Evolutionary conservation across 37 sponge, comb jelly and placozoan species (phyloP).

Genomic region (Lycopodina hypogea): DNA sequence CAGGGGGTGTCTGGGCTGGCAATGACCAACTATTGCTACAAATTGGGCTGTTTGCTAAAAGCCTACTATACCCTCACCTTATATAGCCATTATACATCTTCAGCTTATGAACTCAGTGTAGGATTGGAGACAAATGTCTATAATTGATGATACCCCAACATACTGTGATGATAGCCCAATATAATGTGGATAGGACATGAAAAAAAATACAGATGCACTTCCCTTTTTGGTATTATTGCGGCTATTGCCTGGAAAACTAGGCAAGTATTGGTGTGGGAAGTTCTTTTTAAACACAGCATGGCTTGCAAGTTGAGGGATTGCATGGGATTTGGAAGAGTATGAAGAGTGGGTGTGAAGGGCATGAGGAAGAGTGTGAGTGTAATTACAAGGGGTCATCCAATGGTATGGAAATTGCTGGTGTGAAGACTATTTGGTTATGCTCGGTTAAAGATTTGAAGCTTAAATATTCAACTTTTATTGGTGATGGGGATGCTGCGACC

Average conservation of each 20-base stretch:
- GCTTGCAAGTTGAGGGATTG: background rate
- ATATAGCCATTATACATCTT: no score
- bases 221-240: background rate
- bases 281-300: background rate
- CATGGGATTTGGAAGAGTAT: background rate
- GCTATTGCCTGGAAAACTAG: background rate
- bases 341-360: no score
- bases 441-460: conserved; percentile 4
- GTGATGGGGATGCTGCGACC: background rate
- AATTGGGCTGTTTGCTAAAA: no score
- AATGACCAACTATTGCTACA: no score
- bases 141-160: no score
- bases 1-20: no score
- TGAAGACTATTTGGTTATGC: background rate
- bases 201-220: background rate
- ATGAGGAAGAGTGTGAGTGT: background rate
- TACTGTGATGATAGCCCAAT: no score
- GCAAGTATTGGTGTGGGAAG: background rate
- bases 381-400: conserved; percentile 6
- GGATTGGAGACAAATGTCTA: no score
- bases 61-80: no score
- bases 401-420: conserved; percentile 1
- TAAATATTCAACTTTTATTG: conserved; percentile 1
- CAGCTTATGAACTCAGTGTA: no score
- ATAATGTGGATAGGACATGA: no score